A percentile compares a stretch with the other conserved stretches of the same genome.
Conservation (phyloP, 2,888 invertebrate genomes). For the Listrodromus nycthemerus region DNA sequence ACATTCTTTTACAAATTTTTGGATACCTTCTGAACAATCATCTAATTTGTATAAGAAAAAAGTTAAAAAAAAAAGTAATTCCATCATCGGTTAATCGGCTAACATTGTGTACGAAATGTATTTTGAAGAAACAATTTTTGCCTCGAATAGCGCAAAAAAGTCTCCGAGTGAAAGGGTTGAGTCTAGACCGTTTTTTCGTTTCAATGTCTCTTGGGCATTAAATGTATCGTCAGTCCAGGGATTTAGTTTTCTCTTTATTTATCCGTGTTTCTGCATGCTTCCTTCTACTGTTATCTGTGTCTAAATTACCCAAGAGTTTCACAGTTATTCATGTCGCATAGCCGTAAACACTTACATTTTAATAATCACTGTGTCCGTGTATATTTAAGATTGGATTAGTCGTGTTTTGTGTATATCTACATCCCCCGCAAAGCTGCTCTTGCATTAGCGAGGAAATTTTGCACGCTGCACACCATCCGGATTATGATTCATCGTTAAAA, state of each 20-base stretch:
- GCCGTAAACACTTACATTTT: constrained; percentile 5
- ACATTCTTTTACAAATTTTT: too few species aligned
- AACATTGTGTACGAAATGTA: too few species aligned
- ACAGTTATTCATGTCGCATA: not conserved
- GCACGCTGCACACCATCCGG: constrained; percentile 45
- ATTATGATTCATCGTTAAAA: constrained; percentile 49
- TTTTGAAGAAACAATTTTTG: not conserved
- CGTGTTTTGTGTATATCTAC: constrained; percentile 12
- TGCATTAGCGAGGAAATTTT: constrained; percentile 38
- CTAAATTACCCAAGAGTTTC: not conserved
- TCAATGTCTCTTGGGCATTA: not conserved
- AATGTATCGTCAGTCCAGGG: not conserved
- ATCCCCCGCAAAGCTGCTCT: constrained; percentile 15
- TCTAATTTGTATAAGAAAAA: not conserved
- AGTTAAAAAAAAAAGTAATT: not conserved
- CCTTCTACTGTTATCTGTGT: not conserved
- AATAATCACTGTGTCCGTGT: constrained; percentile 4
- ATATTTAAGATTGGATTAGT: constrained; percentile 32
- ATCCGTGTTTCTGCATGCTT: constrained; percentile 11
- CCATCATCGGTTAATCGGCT: too few species aligned
- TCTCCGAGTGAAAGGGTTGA: not conserved
- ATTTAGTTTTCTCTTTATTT: not conserved
- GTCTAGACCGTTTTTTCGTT: not conserved
- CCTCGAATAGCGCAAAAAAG: not conserved
- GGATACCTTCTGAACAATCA: not conserved